Conservation (phyloP, 2,888 invertebrate species). For the Eucera pruinosa region DNA sequence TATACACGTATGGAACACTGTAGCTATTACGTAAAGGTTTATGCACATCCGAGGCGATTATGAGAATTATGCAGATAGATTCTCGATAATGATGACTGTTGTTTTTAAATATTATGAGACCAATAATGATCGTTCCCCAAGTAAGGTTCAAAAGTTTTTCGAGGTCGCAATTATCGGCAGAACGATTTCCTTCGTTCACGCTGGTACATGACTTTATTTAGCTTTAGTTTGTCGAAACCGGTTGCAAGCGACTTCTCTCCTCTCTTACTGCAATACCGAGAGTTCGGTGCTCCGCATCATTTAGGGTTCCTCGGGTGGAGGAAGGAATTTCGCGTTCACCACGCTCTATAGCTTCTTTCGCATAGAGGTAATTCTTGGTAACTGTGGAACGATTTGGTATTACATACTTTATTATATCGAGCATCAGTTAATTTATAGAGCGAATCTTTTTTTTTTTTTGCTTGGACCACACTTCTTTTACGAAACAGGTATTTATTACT, state of each 20-base stretch:
- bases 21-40: background rate
- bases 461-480: background rate
- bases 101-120: conserved; percentile 36
- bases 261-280: conserved; percentile 51
- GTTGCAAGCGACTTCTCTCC: conserved; percentile 70
- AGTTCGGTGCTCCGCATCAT: conserved; percentile 66
- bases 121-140: conserved; percentile 35
- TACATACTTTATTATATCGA: background rate
- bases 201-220: conserved; percentile 76
- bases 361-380: conserved; percentile 44
- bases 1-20: background rate
- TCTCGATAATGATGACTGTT: conserved; percentile 12
- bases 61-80: conserved; percentile 9
- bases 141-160: conserved; percentile 50
- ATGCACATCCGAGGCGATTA: background rate
- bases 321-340: conserved; percentile 66
- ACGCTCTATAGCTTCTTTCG: conserved; percentile 56
- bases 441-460: background rate
- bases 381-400: conserved; percentile 4
- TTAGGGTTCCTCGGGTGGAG: conserved; percentile 66
- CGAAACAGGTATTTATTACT: background rate
- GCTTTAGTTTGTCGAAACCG: conserved; percentile 77
- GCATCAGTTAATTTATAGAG: background rate
- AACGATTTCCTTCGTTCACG: conserved; percentile 63
- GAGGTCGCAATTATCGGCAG: conserved; percentile 61